Base-by-base conservation (phyloP, 2,888 invertebrate genomes). In the Parnassius orleans region DNA sequence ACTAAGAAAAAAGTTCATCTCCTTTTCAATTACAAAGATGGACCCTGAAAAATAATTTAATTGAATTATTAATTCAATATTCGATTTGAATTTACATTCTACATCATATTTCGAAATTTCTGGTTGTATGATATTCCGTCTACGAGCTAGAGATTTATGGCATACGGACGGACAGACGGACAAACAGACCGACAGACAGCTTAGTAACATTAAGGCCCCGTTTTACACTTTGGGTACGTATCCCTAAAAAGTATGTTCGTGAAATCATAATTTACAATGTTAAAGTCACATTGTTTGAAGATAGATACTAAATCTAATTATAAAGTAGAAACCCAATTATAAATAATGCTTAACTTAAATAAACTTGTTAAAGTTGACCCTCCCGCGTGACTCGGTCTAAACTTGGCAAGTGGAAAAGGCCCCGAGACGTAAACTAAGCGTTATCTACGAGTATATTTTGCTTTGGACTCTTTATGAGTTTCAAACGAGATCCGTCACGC, bases 391-490 rank as follows among this genome's bases (percentile, higher is more conserved):
- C 75, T 76, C 73, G 75, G 74, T 77, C 77, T 75, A 79, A 90
- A 89, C 82, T 89, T 83, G 79, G 83, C 86, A 86, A 89, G 87
- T 88, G 87, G 88, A 84, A 84, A 86, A 86, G 87, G 87, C 82
- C 80, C 80, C 79, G 80, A 84, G 86, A 86, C 88, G 86, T 87
- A 87, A 87, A 89, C 83, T 83, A 86, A 85, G 84, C 80, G 87
- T 88, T 90, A 90, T 90, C 90, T 90, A 89, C 83, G 79, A 82
- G 84, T 86, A 87, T 87, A 89, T 87, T 90, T 90, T 88, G 89
- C 89, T 90, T 88, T 83, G 90, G 90, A 90, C 88, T 87, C 86
- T 91, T 90, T 91, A 91, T 90, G 91, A 91, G 87, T 90, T 90
- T 85, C 82, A 85, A 91, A 91, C 87, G 90, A 87, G 91, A 90